A percentile compares a stretch with the other conserved stretches of the same genome.
These are phyloP conservation scores for Phengaris arion DNA, from an alignment of 2,888 invertebrate species.

Conservation along the genomic window DNA sequence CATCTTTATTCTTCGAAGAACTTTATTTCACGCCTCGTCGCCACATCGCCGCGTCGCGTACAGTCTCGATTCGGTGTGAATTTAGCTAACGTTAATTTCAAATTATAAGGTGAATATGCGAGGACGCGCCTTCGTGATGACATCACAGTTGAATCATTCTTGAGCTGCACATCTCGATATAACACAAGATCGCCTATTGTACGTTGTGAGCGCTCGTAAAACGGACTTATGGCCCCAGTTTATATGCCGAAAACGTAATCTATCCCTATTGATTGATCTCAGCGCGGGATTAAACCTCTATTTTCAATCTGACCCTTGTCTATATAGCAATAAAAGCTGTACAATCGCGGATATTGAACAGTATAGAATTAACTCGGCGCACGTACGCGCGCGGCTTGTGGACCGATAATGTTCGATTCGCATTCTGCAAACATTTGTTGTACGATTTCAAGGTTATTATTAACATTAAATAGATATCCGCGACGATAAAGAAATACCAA, in stretches of 20 bases:
- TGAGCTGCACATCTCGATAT: constrained; percentile 44
- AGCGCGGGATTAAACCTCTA: constrained; percentile 22
- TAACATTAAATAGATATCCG: constrained; percentile 22
- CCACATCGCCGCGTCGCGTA: too few relatives aligned
- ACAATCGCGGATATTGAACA: constrained; percentile 35
- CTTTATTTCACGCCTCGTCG: too few relatives aligned
- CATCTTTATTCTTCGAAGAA: too few relatives aligned
- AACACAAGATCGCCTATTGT: constrained; percentile 51
- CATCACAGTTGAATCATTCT: constrained; percentile 68
- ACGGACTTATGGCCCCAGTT: constrained; percentile 33
- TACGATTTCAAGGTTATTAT: constrained; percentile 28
- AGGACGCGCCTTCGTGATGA: constrained; percentile 62
- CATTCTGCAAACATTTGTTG: constrained; percentile 30
- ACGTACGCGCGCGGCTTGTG: constrained; percentile 41
- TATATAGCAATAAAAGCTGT: constrained; percentile 25
- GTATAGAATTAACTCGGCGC: constrained; percentile 44
- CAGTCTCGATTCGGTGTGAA: too few relatives aligned
- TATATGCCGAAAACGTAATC: constrained; percentile 37
- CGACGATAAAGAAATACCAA: constrained; percentile 9
- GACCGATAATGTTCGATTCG: constrained; percentile 28
- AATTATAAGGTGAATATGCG: constrained; percentile 47
- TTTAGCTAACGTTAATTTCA: constrained; percentile 32
- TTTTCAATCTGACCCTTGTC: constrained; percentile 26
- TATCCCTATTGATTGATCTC: constrained; percentile 38
- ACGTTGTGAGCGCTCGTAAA: constrained; percentile 43